Conservation (phyloP, 2,113 vertebrate species). For the Arothron firmamentum region DNA sequence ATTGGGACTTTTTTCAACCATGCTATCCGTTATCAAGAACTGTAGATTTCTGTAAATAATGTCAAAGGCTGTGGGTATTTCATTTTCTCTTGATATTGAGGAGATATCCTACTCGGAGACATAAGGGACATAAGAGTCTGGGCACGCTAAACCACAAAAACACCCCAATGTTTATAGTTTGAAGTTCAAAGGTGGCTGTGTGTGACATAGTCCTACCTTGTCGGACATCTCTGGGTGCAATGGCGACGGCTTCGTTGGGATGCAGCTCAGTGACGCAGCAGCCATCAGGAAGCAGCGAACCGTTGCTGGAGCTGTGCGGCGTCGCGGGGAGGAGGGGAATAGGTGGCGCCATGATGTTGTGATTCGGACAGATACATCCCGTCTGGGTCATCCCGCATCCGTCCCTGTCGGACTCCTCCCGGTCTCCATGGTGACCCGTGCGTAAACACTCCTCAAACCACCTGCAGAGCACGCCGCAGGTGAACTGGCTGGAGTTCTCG, state of each 20-base stretch:
- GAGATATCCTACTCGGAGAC: no score
- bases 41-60: no score
- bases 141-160: no score
- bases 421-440: conserved; percentile 61
- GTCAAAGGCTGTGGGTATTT: no score
- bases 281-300: conserved; percentile 73
- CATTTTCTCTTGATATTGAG: no score
- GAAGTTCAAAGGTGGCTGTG: background rate
- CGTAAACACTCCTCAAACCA: conserved; percentile 96
- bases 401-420: conserved; percentile 45
- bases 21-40: no score
- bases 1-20: no score
- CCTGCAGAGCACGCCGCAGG: conserved; percentile 93
- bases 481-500: conserved; percentile 98
- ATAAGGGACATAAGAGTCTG: no score
- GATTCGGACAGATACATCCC: conserved; percentile 87
- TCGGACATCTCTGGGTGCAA: conserved; percentile 83
- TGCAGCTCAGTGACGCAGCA: conserved; percentile 91
- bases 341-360: conserved; percentile 67
- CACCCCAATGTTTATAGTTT: no score
- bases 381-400: conserved; percentile 90
- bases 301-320: conserved; percentile 77
- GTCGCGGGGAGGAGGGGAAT: conserved; percentile 69
- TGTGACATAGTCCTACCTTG: conserved; percentile 78
- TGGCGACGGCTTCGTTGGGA: conserved; percentile 83